Base-by-base conservation (phyloP, 2,113 vertebrate species). In the Vidua chalybeata region DNA sequence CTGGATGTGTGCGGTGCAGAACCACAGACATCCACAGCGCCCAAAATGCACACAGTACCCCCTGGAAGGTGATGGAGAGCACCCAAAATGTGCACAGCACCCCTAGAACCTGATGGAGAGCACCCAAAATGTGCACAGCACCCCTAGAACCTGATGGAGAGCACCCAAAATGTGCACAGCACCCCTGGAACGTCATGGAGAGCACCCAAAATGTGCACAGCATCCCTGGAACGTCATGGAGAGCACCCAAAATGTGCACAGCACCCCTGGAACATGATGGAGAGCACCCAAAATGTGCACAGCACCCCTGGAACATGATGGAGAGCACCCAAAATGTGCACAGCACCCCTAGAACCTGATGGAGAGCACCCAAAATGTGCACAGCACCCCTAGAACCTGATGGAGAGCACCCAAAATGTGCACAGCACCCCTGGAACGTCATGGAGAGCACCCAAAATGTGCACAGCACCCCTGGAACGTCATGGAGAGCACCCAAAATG, bases 61-160 rank as follows among this genome's bases (percentile, higher is more conserved):
- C 26, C n/a, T n/a, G n/a, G n/a, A n/a, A n/a, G n/a, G n/a, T n/a
- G 30, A 31, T 31, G 52, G 30, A 30, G 30, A 49, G 11, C 17
- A 20, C 7, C 30, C 30, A 6, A 14, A 13, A 26, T 17, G 2
- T 1, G 23, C 13, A 4, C 17, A 68, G 41, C 45, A 15, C 21
- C 26, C 48, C 21, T 13, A 5, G 30, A 10, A 31, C 4, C 0
- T 12, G 30, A 23, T 23, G 43, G 30, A 46, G 31, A 66, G 35
- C 43, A 55, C 8, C 69, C 73, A 19, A 15, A 26, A 62, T 9
- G 5, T 6, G 35, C 21, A 3, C 22, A 61, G 73, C 7, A 7
- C 13, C 8, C 43, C 15, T 5, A 6, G 26, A 3, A 4, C 3
- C 0, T 3, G 3, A 2, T 27, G 31, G 1, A 27, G 18, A 30